Evolutionary conservation across 1,140 invertebrate genomes (phyloP).

Genomic region (Triops longicaudatus): DNA sequence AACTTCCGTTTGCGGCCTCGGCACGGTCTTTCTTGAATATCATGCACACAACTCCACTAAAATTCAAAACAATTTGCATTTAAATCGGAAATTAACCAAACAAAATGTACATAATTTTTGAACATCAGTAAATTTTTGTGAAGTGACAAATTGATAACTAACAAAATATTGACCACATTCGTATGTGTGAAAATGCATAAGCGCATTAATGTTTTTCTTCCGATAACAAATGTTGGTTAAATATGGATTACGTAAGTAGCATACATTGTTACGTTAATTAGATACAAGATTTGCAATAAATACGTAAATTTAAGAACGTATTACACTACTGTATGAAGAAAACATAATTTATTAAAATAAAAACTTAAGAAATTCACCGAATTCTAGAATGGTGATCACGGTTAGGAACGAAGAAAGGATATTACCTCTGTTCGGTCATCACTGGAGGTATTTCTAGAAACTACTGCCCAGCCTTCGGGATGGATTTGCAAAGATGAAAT

Average conservation of each 20-base stretch:
- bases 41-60: constrained; percentile 86
- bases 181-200: no score
- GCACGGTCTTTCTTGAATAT: constrained; percentile 58
- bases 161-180: no score
- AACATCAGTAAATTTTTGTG: neutral
- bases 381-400: neutral
- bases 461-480: constrained; percentile 79
- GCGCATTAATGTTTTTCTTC: no score
- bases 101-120: neutral
- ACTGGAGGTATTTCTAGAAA: constrained; percentile 76
- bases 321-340: no score
- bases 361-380: neutral
- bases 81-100: constrained; percentile 27
- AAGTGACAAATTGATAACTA: no score
- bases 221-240: no score
- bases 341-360: neutral
- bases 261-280: no score
- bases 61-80: no score
- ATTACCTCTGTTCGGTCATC: constrained; percentile 72
- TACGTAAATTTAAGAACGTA: no score
- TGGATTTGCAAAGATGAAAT: constrained; percentile 84
- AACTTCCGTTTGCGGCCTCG: neutral
- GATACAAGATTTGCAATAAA: no score
- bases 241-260: no score
- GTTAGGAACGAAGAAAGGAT: no score